These are phyloP conservation scores for Hyles euphorbiae DNA, from an alignment of 1,140 invertebrate genomes.

Conservation along the genomic window DNA sequence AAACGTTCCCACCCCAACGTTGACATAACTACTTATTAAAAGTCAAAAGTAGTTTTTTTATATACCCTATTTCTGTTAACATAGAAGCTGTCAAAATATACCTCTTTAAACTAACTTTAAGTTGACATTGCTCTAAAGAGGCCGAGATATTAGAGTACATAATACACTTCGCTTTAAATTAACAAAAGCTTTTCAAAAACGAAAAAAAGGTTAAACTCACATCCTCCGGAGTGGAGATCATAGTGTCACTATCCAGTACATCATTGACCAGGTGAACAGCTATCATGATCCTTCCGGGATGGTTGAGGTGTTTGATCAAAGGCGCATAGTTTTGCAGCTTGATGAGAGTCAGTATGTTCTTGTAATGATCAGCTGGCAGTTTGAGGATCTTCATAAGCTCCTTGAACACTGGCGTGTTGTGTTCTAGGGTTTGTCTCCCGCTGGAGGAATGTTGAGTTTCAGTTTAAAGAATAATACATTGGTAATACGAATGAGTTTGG, in stretches of 20 bases:
- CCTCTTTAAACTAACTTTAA: no score
- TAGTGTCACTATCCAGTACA: slow-evolving; percentile 86
- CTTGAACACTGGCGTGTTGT: slow-evolving; percentile 89
- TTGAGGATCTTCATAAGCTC: slow-evolving; percentile 95
- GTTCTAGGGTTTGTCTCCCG: slow-evolving; percentile 77
- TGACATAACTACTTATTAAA: no score
- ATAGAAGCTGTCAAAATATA: no score
- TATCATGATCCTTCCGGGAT: slow-evolving; percentile 90
- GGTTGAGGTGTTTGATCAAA: slow-evolving; percentile 93
- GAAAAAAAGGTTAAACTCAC: slow-evolving; percentile 38
- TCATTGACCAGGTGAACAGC: slow-evolving; percentile 92
- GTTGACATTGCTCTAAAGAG: no score
- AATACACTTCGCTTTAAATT: no score
- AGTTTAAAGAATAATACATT: neutral
- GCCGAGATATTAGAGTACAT: no score
- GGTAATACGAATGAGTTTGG: no score
- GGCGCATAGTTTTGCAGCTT: slow-evolving; percentile 90
- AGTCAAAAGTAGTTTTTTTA: no score
- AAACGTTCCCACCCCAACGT: no score
- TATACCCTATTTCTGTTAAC: no score
- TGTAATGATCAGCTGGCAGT: slow-evolving; percentile 96
- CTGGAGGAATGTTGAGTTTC: slow-evolving; percentile 26
- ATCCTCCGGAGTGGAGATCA: slow-evolving; percentile 89
- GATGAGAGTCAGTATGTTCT: slow-evolving; percentile 92
- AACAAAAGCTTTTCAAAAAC: no score